Base-by-base conservation (phyloP, 2,888 invertebrate species). In the Agrotis puta region DNA sequence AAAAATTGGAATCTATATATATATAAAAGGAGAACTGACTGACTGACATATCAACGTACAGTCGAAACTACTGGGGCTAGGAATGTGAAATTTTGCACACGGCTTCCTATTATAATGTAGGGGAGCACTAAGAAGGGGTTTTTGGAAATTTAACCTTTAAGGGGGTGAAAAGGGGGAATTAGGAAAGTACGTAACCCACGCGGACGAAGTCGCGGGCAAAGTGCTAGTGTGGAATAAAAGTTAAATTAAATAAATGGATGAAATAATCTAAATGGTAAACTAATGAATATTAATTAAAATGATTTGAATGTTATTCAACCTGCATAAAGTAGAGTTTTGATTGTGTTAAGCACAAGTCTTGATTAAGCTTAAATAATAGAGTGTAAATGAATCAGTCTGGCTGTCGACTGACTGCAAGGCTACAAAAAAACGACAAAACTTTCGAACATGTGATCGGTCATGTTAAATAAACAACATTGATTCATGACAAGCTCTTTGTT, bases 381-480 rank as follows among this genome's bases (percentile, higher is more conserved):
- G 45, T 66, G 69, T 39, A 43, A 75, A 74, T 67, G 27, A 82
- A 72, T 70, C 59, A 65, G 67, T 69, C 69, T 58, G 69, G 61
- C 53, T 67, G 74, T 51, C 57, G 61, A 71, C 70, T 56, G 61
- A 71, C 70, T 56, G 54, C 11, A n/a, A 27, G 45, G 39, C 33
- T 64, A 57, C 48, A 61, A 24, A 64, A 71, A 78, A 79, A 62
- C 51, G 47, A 58, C 2, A 24, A 58, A 64, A 62, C 33, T 59
- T 62, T 53, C 7, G 5, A 72, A 72, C 48, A 64, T 45, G 56
- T 61, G 48, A 45, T 22, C 51, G 24, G 5, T 16, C 20, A 57
- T 58, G 9, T 43, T 22, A 50, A 66, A 58, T 39, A 70, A 50
- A 67, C n/a, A 48, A 54, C 13, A 33, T 61, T 50, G 22, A 56